Percentiles rank a stretch among this genome's conserved stretches.
Conservation (phyloP, 2,113 vertebrate species). For the Ailuropoda melanoleuca region DNA sequence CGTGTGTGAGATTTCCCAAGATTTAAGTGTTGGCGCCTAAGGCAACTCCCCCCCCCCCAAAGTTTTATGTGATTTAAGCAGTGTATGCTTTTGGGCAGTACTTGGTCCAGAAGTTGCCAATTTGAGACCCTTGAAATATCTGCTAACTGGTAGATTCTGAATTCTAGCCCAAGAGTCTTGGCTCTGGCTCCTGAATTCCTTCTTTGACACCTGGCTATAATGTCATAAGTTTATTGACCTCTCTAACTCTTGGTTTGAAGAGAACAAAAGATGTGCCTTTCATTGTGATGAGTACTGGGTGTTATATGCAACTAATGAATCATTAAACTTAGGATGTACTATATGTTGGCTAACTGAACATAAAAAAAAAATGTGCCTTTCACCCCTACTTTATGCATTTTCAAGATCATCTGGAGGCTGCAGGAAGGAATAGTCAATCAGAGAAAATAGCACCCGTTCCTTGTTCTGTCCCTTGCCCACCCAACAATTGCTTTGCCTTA, state of each 20-base stretch:
- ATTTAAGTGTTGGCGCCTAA: background rate
- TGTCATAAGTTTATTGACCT: background rate
- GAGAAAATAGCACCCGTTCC: background rate
- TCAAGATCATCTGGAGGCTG: background rate
- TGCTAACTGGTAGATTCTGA: background rate
- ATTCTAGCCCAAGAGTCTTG: background rate
- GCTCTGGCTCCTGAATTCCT: background rate
- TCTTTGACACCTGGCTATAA: background rate
- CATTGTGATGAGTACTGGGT: too few relatives aligned
- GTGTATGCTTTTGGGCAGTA: background rate
- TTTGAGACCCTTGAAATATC: background rate
- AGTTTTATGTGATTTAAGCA: background rate
- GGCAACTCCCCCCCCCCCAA: background rate
- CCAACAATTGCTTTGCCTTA: slow-evolving; percentile 39
- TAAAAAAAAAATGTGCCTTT: background rate
- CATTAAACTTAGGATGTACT: too few relatives aligned
- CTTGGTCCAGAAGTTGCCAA: background rate
- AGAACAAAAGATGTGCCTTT: background rate
- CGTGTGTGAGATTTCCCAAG: background rate
- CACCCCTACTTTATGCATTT: background rate
- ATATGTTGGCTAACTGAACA: too few relatives aligned
- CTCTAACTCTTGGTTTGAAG: background rate
- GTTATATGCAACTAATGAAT: too few relatives aligned
- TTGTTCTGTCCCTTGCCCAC: background rate
- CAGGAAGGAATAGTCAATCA: background rate